These are phyloP conservation scores for Cinclus mexicanus DNA, from an alignment of 2,113 vertebrate species.

Conservation along the genomic window DNA sequence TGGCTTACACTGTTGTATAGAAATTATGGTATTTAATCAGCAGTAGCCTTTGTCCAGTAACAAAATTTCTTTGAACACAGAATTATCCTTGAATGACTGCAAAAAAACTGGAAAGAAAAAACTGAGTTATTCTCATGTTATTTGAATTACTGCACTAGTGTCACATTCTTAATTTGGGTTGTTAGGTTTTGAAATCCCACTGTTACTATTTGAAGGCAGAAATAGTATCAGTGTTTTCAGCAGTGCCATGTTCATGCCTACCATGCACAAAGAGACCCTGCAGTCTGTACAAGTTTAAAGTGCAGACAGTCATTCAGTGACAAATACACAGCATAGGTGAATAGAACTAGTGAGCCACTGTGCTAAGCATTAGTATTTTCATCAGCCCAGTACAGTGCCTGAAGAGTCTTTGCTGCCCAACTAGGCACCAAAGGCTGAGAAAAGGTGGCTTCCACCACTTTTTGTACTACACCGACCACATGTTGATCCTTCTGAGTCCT, in stretches of 20 bases:
- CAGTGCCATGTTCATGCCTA: neutral
- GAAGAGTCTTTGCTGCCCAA: neutral
- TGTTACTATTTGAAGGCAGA: neutral
- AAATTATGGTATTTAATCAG: neutral
- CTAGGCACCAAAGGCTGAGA: neutral
- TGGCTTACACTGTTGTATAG: fast-evolving
- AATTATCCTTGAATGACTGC: neutral
- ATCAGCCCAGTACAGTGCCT: neutral
- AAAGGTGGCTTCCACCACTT: neutral
- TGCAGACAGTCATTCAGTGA: neutral
- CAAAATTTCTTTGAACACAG: neutral
- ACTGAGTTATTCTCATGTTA: neutral
- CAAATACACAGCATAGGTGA: neutral
- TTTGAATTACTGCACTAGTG: neutral
- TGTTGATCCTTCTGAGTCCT: neutral
- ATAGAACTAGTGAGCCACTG: neutral
- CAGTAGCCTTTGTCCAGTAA: neutral
- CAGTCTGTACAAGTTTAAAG: neutral
- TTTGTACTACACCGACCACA: neutral
- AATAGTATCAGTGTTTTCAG: neutral
- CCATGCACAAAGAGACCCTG: neutral
- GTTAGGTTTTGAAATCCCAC: neutral
- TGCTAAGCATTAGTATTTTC: neutral
- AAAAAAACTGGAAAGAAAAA: neutral
- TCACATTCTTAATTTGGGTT: neutral